These are phyloP conservation scores for Antrozous pallidus DNA, from an alignment of 2,797 vertebrate species.

Conservation along the genomic window DNA sequence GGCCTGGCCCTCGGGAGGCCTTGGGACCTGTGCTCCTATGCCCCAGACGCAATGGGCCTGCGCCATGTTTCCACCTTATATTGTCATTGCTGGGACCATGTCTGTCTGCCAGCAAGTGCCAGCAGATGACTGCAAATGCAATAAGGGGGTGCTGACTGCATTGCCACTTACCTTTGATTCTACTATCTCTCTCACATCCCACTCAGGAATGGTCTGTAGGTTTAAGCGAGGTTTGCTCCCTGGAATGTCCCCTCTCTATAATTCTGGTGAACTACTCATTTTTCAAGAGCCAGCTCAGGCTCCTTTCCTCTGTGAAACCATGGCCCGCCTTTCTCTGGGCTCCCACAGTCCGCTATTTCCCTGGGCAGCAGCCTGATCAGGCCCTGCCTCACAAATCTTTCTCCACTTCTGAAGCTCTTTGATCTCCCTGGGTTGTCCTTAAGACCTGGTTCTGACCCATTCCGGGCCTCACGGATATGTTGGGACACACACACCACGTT, in stretches of 20 bases:
- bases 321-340: background rate
- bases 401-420: background rate
- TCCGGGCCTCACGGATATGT: background rate
- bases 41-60: background rate
- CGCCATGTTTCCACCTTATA: background rate
- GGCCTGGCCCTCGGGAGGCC: background rate
- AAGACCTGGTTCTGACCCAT: background rate
- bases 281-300: background rate
- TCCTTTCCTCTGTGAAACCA: background rate
- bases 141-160: background rate
- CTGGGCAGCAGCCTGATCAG: too few species aligned
- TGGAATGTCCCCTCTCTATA: background rate
- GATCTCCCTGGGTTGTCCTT: background rate
- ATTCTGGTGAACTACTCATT: background rate
- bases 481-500: too few species aligned
- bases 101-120: background rate
- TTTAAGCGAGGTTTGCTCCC: background rate
- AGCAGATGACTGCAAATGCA: background rate
- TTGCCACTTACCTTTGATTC: background rate
- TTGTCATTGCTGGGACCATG: accelerated
- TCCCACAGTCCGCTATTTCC: background rate
- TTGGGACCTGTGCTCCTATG: background rate
- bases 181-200: background rate
- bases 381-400: background rate
- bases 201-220: background rate